These are phyloP conservation scores for Cyanoderma ruficeps DNA, from an alignment of 2,113 vertebrate genomes.

Conservation along the genomic window DNA sequence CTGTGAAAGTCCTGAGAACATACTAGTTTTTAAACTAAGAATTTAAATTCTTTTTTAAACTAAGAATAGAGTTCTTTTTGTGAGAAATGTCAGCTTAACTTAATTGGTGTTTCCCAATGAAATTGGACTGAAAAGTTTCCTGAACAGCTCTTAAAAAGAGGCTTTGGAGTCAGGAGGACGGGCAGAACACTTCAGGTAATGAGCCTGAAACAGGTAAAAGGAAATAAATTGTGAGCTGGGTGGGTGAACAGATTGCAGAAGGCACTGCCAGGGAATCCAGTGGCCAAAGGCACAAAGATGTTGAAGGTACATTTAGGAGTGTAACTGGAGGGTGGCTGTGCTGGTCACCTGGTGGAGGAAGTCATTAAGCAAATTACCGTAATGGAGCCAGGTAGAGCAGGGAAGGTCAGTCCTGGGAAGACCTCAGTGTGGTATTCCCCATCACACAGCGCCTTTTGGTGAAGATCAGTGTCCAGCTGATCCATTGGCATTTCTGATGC, in stretches of 20 bases:
- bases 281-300: background rate
- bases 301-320: background rate
- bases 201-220: background rate
- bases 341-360: background rate
- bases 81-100: background rate
- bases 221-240: background rate
- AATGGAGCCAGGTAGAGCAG: background rate
- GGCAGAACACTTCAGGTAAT: background rate
- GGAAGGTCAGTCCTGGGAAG: background rate
- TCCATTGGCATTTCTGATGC: background rate
- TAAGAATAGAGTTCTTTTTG: background rate
- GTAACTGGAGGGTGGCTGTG: background rate
- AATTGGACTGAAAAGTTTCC: background rate
- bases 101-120: background rate
- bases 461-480: background rate
- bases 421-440: background rate
- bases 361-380: background rate
- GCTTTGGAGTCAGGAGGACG: background rate
- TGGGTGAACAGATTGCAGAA: background rate
- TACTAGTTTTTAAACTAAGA: background rate
- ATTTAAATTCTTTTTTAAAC: background rate
- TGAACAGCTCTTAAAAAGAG: background rate
- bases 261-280: background rate
- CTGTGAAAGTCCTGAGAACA: background rate
- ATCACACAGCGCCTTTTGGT: background rate